Percentiles rank a stretch among this genome's conserved stretches.
Conservation (phyloP, 2,888 invertebrate species). For the Monopis laevigella region DNA sequence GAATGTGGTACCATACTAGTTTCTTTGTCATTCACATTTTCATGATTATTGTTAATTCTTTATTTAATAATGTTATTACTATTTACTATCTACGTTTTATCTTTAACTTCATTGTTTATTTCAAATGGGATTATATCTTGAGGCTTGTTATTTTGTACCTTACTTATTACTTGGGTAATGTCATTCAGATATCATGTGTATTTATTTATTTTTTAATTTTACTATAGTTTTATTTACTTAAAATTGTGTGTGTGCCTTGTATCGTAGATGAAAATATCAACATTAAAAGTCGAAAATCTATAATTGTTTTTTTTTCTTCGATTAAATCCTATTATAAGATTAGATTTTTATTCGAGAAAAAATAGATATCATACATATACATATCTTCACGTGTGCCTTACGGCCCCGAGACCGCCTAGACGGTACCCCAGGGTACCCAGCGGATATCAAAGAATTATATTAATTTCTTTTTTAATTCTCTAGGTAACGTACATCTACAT, state of each 20-base stretch:
- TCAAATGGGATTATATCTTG: slow-evolving; percentile 14
- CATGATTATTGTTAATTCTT: slow-evolving; percentile 31
- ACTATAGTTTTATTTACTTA: slow-evolving; percentile 37
- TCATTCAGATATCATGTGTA: slow-evolving; percentile 48
- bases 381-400: no score
- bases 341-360: no score
- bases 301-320: slow-evolving; percentile 23
- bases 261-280: slow-evolving; percentile 72
- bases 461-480: no score
- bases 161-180: slow-evolving; percentile 36
- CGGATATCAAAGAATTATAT: no score
- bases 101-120: slow-evolving; percentile 5
- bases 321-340: no score
- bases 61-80: slow-evolving; percentile 35
- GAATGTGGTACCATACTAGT: slow-evolving; percentile 35
- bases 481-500: no score
- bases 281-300: slow-evolving; percentile 68
- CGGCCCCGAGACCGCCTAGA: no score
- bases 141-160: slow-evolving; percentile 23
- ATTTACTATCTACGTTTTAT: not conserved
- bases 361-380: no score
- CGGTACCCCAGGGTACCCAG: no score
- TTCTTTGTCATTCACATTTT: not conserved
- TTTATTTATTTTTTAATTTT: slow-evolving; percentile 52
- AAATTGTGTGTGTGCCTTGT: slow-evolving; percentile 77